A percentile compares a stretch with the other conserved stretches of the same genome.
These are phyloP conservation scores for Neodon shergylaensis DNA, from an alignment of 2,113 vertebrate genomes.

Conservation along the genomic window DNA sequence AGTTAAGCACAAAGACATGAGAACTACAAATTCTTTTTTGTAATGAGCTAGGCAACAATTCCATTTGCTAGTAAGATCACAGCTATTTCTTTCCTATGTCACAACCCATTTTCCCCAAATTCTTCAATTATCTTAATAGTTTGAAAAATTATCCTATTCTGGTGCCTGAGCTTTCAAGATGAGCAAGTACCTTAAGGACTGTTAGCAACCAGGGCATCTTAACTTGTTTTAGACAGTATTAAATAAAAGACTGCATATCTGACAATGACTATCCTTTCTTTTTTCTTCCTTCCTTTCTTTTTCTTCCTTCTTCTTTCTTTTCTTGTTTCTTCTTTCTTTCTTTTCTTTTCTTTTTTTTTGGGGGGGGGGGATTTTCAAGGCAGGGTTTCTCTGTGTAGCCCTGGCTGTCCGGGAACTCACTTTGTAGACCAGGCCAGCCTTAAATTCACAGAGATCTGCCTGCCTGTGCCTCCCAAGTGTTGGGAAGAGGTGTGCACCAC, in stretches of 20 bases:
- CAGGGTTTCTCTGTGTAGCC: not conserved
- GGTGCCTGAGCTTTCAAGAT: not conserved
- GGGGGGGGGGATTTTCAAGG: not conserved
- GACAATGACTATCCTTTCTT: not conserved
- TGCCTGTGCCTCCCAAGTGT: not conserved
- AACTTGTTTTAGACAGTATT: constrained; percentile 38
- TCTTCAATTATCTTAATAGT: constrained; percentile 22
- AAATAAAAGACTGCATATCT: constrained; percentile 16
- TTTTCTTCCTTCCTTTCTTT: not conserved
- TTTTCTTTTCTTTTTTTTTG: not conserved
- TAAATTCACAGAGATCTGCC: not conserved
- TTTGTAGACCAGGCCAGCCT: not conserved
- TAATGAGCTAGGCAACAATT: constrained; percentile 23
- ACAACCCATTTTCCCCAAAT: not conserved
- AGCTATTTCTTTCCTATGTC: not conserved
- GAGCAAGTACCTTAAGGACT: constrained; percentile 24
- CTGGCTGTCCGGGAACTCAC: not conserved
- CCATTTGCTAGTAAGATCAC: not conserved
- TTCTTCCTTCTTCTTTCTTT: not conserved
- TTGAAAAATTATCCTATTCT: not conserved
- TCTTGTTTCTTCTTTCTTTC: not conserved
- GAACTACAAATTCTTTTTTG: not conserved
- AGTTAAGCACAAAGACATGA: constrained; percentile 30
- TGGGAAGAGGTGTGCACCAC: not conserved
- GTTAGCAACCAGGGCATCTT: constrained; percentile 20